A percentile compares a stretch with the other conserved stretches of the same genome.
Conservation (phyloP, 1,140 invertebrate species). For the Diplogasteroides magnus region DNA sequence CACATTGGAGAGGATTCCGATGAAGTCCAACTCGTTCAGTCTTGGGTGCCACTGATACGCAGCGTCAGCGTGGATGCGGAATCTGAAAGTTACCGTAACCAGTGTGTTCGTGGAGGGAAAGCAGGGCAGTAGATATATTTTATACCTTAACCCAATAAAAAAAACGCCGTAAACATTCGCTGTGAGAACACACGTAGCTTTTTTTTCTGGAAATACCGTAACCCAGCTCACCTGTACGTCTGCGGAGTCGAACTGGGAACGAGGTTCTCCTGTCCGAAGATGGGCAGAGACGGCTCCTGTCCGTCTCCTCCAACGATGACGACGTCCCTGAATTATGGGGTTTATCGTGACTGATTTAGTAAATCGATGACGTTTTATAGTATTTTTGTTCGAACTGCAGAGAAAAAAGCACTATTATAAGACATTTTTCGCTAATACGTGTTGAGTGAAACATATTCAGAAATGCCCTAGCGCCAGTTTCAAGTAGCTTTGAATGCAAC, state of each 20-base stretch:
- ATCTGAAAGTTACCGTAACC: conserved; percentile 59
- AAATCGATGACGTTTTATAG: too few species aligned
- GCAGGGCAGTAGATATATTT: too few species aligned
- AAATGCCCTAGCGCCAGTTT: too few species aligned
- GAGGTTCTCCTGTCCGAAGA: conserved; percentile 82
- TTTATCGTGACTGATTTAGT: too few species aligned
- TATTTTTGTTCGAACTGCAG: too few species aligned
- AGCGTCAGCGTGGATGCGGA: conserved; percentile 80
- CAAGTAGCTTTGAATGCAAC: too few species aligned
- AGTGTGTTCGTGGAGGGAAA: too few species aligned
- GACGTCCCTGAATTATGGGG: too few species aligned
- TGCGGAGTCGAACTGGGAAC: conserved; percentile 66
- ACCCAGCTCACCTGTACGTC: conserved; percentile 60
- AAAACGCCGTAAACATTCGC: too few species aligned
- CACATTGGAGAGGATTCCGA: conserved; percentile 84
- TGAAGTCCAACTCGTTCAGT: conserved; percentile 76
- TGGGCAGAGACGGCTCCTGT: conserved; percentile 73
- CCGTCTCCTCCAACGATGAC: conserved; percentile 76
- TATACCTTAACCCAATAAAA: neutral
- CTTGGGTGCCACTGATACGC: conserved; percentile 85
- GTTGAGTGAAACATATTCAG: too few species aligned
- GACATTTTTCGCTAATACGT: conserved; percentile 53
- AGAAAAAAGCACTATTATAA: conserved; percentile 61
- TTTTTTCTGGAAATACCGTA: too few species aligned
- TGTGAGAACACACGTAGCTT: too few species aligned